Percentiles rank a stretch among this genome's conserved stretches.
These are phyloP conservation scores for Sander vitreus DNA, from an alignment of 2,113 vertebrate genomes.

Conservation along the genomic window DNA sequence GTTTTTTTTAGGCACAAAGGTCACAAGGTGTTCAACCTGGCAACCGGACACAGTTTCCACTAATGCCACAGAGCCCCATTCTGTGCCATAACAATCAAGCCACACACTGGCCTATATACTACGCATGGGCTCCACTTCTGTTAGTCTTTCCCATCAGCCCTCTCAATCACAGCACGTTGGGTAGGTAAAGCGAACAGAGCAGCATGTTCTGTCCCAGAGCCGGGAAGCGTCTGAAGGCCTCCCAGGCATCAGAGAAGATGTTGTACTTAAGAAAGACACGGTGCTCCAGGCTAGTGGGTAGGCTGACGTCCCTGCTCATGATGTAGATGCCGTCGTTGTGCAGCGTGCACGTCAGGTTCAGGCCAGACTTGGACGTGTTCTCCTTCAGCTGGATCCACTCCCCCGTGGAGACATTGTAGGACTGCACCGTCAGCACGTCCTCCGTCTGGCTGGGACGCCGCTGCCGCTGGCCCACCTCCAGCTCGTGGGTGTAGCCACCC, in stretches of 20 bases:
- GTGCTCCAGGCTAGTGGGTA: conserved; percentile 91
- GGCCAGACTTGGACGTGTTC: conserved; percentile 93
- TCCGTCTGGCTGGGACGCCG: conserved; percentile 87
- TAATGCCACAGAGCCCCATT: conserved; percentile 24
- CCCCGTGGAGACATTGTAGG: conserved; percentile 89
- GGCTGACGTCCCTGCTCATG: conserved; percentile 91
- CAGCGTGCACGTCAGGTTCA: conserved; percentile 94
- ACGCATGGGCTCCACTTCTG: neutral
- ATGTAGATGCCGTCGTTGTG: conserved; percentile 98
- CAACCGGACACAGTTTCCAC: conserved; percentile 20
- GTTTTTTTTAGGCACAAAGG: conserved; percentile 49
- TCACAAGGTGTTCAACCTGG: conserved; percentile 40
- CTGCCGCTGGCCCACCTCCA: conserved; percentile 81
- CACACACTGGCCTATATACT: neutral
- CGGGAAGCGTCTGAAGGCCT: conserved; percentile 90
- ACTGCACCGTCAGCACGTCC: conserved; percentile 92
- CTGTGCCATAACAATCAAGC: conserved; percentile 36
- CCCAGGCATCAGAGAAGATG: conserved; percentile 92
- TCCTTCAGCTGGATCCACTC: conserved; percentile 94
- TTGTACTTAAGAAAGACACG: conserved; percentile 95
- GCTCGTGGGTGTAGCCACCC: conserved; percentile 92
- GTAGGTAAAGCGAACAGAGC: conserved; percentile 94
- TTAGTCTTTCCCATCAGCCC: neutral
- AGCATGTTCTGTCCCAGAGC: conserved; percentile 93
- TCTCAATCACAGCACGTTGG: conserved; percentile 76